Base-by-base conservation (phyloP, 2,888 invertebrate genomes). In the Drosophila borealis region DNA sequence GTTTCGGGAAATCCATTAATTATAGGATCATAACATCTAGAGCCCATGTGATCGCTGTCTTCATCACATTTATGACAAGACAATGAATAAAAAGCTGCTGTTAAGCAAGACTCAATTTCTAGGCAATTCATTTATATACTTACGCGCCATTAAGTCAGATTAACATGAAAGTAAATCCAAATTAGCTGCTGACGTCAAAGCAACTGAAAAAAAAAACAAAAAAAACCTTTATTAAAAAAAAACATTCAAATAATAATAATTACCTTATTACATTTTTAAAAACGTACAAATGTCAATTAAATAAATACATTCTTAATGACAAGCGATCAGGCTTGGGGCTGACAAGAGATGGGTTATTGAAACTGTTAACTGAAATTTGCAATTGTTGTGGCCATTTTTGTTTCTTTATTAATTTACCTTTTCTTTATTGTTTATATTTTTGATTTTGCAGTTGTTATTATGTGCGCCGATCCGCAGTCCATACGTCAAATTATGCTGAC, bases 401-500 rank as follows among this genome's bases (percentile, higher is more conserved):
- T 14, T 29, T 14, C 4, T 13, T 51, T 41, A 8, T 29, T 8
- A 0, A 29, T 29, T 8, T 8, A 5, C 1, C 5, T 6, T 25
- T 25, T 25, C 25, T 17, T 55, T 54, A 37, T 14, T 41, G 4
- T 33, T 45, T 63, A 46, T 4, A 21, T 48, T 65, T 80, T 70
- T 78, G 78, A 95, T 95, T 93, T 96, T 96, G 44, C 95, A 99
- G 99, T 99, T 92, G 96, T 99, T 81, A 96, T 98, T 76, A 95
- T 99, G 90, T 99, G 99, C 91, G 98, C 98, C 0, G 97, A 96
- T 87, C 96, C 97, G 1, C 94, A 94, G 74, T 96, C 97, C 3
- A 97, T 99, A 48, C 94, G 99, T 60, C 96, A 98, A 91, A 97
- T 99, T 80, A 95, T 99, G 94, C 93, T 99, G 87, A 97, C 97